A percentile compares a stretch with the other conserved stretches of the same genome.
These are phyloP conservation scores for Atrichornis clamosus DNA, from an alignment of 2,113 vertebrate species.

Conservation along the genomic window DNA sequence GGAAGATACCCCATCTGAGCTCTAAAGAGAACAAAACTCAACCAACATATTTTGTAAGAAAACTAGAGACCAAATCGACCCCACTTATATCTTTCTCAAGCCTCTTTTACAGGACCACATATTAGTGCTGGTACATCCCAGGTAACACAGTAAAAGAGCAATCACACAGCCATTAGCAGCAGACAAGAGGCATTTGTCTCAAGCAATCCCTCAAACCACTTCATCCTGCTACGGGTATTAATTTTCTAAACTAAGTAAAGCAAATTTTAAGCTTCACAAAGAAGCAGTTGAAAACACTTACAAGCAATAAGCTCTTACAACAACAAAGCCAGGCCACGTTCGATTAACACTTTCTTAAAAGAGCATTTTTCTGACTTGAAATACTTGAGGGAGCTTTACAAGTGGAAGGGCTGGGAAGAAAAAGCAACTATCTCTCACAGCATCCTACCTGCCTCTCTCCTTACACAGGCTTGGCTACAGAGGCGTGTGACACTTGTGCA, in stretches of 20 bases:
- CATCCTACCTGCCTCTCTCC: background rate
- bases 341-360: background rate
- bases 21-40: background rate
- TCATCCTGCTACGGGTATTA: background rate
- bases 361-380: background rate
- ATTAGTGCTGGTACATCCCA: background rate
- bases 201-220: background rate
- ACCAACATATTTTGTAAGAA: background rate
- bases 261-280: background rate
- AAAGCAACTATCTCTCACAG: background rate
- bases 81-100: background rate
- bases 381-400: background rate
- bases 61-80: background rate
- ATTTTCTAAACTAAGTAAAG: slow-evolving; percentile 12
- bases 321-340: background rate
- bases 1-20: background rate
- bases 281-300: background rate
- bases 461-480: background rate
- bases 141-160: background rate
- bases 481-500: accelerated
- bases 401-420: background rate
- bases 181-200: background rate
- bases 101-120: background rate
- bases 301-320: background rate
- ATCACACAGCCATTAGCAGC: background rate